Evolutionary conservation across 2,888 invertebrate genomes (phyloP).

Genomic region (Agriopis leucophaearia): DNA sequence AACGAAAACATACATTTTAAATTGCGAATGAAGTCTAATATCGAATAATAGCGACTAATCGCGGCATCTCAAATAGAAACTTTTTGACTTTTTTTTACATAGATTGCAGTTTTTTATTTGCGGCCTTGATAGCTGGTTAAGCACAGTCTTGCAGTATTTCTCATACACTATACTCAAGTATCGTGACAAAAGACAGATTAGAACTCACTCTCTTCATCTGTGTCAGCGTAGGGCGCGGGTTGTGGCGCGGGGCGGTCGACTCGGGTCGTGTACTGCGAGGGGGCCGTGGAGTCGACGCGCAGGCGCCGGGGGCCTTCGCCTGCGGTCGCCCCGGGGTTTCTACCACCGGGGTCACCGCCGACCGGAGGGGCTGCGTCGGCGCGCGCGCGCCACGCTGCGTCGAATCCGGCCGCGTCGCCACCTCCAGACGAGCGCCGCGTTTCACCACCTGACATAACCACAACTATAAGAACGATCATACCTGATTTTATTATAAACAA

Average conservation of each 20-base stretch:
- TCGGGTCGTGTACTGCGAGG: slow-evolving; percentile 70
- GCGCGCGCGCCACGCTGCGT: slow-evolving; percentile 18
- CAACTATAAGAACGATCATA: too few relatives aligned
- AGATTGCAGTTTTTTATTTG: too few relatives aligned
- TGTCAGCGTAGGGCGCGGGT: slow-evolving; percentile 7
- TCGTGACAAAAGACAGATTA: too few relatives aligned
- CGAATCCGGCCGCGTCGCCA: slow-evolving; percentile 7
- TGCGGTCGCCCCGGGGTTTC: slow-evolving; percentile 48
- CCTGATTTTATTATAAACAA: too few relatives aligned
- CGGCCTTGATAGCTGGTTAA: too few relatives aligned
- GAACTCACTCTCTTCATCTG: slow-evolving; percentile 70
- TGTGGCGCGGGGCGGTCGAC: slow-evolving; percentile 46
- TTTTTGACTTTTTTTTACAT: too few relatives aligned
- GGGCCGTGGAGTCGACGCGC: slow-evolving; percentile 71
- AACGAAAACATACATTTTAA: background rate
- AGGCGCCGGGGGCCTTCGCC: slow-evolving; percentile 57
- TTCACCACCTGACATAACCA: background rate
- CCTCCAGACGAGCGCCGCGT: background rate
- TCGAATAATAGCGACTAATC: too few relatives aligned
- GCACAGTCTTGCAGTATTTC: too few relatives aligned
- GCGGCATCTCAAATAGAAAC: too few relatives aligned
- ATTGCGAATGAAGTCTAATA: too few relatives aligned
- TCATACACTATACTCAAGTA: too few relatives aligned
- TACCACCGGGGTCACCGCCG: background rate
- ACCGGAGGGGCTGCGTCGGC: background rate